These are phyloP conservation scores for Orientallactaga bullata DNA, from an alignment of 2,113 vertebrate species.

Conservation along the genomic window DNA sequence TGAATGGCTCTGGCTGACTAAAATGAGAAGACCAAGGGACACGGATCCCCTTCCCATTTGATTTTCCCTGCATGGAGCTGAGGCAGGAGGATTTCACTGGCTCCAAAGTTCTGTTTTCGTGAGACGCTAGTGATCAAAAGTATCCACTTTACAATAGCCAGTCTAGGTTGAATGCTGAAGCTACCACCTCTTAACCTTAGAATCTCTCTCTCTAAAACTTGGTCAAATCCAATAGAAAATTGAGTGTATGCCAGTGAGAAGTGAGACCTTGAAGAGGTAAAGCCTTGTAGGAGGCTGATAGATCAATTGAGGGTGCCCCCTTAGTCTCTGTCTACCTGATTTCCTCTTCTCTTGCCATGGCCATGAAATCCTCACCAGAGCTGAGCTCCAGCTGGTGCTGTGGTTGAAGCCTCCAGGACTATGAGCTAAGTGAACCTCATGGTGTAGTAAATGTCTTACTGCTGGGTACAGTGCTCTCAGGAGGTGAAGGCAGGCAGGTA, in stretches of 20 bases:
- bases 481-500: neutral
- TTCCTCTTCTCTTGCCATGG: neutral
- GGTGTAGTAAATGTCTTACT: neutral
- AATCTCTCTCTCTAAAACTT: neutral
- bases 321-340: neutral
- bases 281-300: accelerated
- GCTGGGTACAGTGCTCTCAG: too few relatives aligned
- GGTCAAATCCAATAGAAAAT: neutral
- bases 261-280: neutral
- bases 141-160: neutral
- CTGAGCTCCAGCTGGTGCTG: too few relatives aligned
- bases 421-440: neutral
- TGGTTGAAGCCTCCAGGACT: neutral
- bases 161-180: neutral
- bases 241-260: too few relatives aligned
- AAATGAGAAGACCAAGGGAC: slow-evolving; percentile 28
- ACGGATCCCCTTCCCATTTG: neutral
- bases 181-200: neutral
- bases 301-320: neutral
- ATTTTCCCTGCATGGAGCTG: slow-evolving; percentile 24
- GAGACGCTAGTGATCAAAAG: neutral
- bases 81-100: slow-evolving; percentile 3
- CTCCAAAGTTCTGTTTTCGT: slow-evolving; percentile 47
- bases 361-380: neutral
- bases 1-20: neutral